Evolutionary conservation across 2,113 vertebrate genomes (phyloP).

Genomic region (Apodemus sylvaticus): DNA sequence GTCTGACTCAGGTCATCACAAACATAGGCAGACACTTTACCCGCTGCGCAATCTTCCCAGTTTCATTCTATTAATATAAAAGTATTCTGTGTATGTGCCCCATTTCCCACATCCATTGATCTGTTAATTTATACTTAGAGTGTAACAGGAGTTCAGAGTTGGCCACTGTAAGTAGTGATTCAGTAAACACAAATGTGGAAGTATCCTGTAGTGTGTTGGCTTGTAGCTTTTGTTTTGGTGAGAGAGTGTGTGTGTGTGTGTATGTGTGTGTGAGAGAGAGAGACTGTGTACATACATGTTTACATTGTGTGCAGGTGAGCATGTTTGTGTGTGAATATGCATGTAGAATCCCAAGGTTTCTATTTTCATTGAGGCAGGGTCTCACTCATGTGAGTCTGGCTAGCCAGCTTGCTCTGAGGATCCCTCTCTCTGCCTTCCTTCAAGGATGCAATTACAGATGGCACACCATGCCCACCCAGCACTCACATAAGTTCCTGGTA

Average conservation of each 20-base stretch:
- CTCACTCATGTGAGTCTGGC: not conserved
- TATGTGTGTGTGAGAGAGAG: not conserved
- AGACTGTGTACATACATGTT: not conserved
- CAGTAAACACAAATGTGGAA: not conserved
- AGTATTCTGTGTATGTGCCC: not conserved
- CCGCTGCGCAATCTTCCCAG: not conserved
- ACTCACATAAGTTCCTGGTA: not conserved
- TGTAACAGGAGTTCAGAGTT: not conserved
- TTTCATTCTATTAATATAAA: not conserved
- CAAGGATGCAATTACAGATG: not conserved
- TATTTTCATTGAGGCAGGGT: not conserved
- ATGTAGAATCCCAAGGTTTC: not conserved
- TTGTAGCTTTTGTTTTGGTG: not conserved
- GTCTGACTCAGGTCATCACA: not conserved
- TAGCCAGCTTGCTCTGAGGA: not conserved
- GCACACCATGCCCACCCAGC: not conserved
- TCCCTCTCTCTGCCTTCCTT: not conserved
- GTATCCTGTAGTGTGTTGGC: not conserved
- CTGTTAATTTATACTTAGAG: not conserved
- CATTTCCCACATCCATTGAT: not conserved
- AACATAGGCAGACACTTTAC: not conserved
- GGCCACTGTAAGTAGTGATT: not conserved
- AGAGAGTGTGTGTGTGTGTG: not conserved
- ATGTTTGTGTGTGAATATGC: not conserved
- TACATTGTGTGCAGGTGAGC: not conserved